Percentiles rank a stretch among this genome's conserved stretches.
Evolutionary conservation across 2,113 vertebrate species (phyloP).

Genomic region (Pomatorhinus ruficollis): DNA sequence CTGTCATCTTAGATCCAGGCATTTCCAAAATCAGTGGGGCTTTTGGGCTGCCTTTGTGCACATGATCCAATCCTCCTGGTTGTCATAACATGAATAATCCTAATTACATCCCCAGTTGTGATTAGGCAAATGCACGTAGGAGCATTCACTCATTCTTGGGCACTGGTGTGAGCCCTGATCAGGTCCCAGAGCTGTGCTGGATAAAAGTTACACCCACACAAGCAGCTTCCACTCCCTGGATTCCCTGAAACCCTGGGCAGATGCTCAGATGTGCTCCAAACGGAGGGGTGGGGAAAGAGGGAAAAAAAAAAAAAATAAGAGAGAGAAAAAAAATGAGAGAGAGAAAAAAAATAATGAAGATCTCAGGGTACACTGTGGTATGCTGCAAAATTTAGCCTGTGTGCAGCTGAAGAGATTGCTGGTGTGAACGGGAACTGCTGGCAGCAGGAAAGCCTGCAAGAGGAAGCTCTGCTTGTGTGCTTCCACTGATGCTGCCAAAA

Average conservation of each 20-base stretch:
- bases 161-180: background rate
- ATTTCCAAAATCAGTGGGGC: background rate
- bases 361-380: background rate
- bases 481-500: slow-evolving; percentile 4
- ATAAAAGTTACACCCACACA: background rate
- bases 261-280: background rate
- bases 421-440: slow-evolving; percentile 42
- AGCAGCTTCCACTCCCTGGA: background rate
- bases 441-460: background rate
- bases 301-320: rapidly evolving
- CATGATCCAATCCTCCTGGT: background rate
- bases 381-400: slow-evolving; percentile 43
- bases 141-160: background rate
- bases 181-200: background rate
- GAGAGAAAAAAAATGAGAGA: rapidly evolving
- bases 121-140: background rate
- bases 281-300: background rate
- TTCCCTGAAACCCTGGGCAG: background rate
- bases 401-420: slow-evolving; percentile 32
- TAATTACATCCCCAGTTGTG: background rate
- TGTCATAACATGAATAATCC: background rate
- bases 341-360: background rate
- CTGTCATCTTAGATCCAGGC: background rate
- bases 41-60: background rate
- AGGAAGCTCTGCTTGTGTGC: background rate